phyloP scores from a whole-genome alignment of 2,113 vertebrate genomes.

The Manacus vitellinus region DNA sequence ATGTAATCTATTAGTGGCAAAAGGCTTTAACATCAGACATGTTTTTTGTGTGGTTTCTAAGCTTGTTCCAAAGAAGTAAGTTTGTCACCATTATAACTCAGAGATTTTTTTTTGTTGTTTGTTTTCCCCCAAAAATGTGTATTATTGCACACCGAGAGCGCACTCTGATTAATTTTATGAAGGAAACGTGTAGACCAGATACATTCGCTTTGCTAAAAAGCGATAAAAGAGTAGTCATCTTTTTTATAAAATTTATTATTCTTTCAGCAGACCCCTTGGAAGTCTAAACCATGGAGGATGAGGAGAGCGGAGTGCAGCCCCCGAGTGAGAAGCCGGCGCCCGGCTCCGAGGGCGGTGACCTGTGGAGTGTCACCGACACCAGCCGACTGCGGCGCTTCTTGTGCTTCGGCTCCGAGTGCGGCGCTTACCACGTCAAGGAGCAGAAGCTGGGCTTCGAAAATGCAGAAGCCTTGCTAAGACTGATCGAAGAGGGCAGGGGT shows the following conservation, averaged over 20 bases:
- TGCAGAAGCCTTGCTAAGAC: conserved; percentile 77
- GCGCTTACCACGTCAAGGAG: conserved; percentile 81
- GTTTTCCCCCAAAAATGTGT: not conserved
- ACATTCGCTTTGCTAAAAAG: not conserved
- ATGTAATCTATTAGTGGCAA: not conserved
- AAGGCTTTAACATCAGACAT: not conserved
- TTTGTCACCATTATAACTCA: accelerated
- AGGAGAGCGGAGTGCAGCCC: conserved; percentile 9
- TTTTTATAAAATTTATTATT: not conserved
- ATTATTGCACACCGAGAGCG: not conserved
- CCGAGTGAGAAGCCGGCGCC: conserved; percentile 60
- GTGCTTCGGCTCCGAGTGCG: conserved; percentile 88
- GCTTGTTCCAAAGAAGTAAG: not conserved
- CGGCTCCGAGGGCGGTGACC: conserved; percentile 49
- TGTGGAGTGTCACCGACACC: conserved; percentile 79
- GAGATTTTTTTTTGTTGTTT: not conserved
- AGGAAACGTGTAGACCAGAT: not conserved
- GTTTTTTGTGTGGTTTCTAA: not conserved
- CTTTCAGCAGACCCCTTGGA: not conserved
- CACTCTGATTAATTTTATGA: not conserved
- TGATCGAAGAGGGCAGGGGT: conserved; percentile 88
- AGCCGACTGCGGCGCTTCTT: conserved; percentile 85
- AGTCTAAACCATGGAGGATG: conserved; percentile 42
- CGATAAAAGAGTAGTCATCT: not conserved
- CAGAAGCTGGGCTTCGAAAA: conserved; percentile 74